Base-by-base conservation (phyloP, 1,140 invertebrate genomes). In the Proales similis region DNA sequence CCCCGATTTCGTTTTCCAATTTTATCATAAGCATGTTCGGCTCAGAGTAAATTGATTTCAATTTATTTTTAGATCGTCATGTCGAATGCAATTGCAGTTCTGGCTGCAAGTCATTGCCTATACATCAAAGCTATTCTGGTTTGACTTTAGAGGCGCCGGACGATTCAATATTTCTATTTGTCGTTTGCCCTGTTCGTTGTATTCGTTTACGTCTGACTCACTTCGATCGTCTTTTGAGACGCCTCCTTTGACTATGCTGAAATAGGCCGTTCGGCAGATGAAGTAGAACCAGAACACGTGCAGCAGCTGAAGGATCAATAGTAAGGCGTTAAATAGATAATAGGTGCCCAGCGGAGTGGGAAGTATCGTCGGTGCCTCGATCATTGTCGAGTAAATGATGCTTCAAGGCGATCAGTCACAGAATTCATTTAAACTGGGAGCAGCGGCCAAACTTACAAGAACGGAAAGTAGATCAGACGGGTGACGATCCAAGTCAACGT, bases 211-310 rank as follows among this genome's bases (percentile, higher is more conserved):
- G 14, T 36, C 33, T 9, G 9, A 9, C 14, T 36, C 33, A 36
- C 33, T 36, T 9, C 33, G 33, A 36, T 36, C 33, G 33, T 36
- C 33, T 36, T 36, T 36, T 9, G 33, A 9, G 14, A 36, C 9
- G 14, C 33, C 14, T 36, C 14, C 14, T 36, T 36, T 14, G 14
- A 64, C 19, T 20, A 66, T 2, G 32, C 14, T 11, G 27, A 62
- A 84, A 65, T 87, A 84, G 7, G 86, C 86, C 64, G 95, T 86
- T 74, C 86, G 85, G 29, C 93, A 72, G 69, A 97, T 96, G 68
- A 94, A 82, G 74, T 85, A 89, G 0, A 91, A 96, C 93, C 93
- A 97, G 68, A 94, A 85, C 30, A 90, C 79, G 74, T 98, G 92
- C 14, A 98, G 81, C 26, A 84, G 71, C 64, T 95, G 80, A 61